Conservation (phyloP, 2,797 vertebrate species). For the Poeciliopsis gracilis region DNA sequence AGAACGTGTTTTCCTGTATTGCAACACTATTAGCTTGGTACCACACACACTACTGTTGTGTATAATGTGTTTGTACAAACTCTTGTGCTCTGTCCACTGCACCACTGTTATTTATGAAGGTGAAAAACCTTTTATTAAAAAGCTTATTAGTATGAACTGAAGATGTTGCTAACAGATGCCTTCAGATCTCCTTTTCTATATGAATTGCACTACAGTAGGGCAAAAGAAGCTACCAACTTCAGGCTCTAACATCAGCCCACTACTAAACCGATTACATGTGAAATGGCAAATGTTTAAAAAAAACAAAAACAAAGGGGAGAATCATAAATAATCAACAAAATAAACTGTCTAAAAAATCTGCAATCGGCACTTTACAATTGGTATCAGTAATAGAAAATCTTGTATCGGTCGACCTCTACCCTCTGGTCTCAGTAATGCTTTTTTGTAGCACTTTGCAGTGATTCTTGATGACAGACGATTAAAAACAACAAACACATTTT, state of each 20-base stretch:
- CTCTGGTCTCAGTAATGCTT: neutral
- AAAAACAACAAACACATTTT: constrained; percentile 2
- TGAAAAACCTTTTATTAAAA: neutral
- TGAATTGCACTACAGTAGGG: neutral
- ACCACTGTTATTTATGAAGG: neutral
- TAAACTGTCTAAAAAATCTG: neutral
- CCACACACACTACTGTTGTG: neutral
- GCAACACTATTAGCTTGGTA: neutral
- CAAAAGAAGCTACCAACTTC: neutral
- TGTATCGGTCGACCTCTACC: neutral
- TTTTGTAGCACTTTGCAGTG: constrained; percentile 4
- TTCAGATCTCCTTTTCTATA: neutral
- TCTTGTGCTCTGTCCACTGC: neutral
- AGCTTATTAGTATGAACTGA: neutral
- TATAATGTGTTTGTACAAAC: neutral
- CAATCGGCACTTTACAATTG: neutral
- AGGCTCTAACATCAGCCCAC: neutral
- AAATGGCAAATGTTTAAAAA: neutral
- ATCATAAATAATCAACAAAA: neutral
- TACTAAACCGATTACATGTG: neutral
- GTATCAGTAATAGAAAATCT: neutral
- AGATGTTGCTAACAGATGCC: neutral
- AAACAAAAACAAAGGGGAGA: neutral
- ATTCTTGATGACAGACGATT: constrained; percentile 9
- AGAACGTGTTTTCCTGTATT: neutral